Base-by-base conservation (phyloP, 2,797 vertebrate genomes). In the Amphiprion clarkii region DNA sequence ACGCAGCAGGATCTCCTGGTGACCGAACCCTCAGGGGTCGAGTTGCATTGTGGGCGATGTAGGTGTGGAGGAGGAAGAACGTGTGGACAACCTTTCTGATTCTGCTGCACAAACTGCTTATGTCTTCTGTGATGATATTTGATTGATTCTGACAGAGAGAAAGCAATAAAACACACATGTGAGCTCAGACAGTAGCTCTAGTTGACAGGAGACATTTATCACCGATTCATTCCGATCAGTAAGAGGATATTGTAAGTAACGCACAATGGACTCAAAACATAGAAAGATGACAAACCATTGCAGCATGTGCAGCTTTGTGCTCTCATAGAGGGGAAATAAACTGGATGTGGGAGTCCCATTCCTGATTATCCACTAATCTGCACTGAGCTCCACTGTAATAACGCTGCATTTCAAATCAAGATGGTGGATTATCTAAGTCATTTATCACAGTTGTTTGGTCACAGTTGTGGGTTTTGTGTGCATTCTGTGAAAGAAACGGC, bases 401-500 rank as follows among this genome's bases (percentile, higher is more conserved):
- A 42, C 3, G 13, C 39, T 11, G 39, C 13, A 40, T 40, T 40
- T 40, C 11, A 42, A 42, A 42, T 42, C 5, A 16, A 44, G 14
- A 44, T 17, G 4, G 8, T n/a, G 46, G 17, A 7, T 48, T n/a
- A 19, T n/a, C 9, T 11, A 63, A 69, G 39, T 14, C 0, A 11
- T 61, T 6, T 59, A 14, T 64, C 17, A 3, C 1, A 14, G 16
- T 25, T 54, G 52, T 31, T 31, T 2, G 8, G 14, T 6, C 8
- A 39, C 12, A 21, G 17, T 6, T 57, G 49, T 19, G 0, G 17
- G 23, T 58, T 5, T 4, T 17, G 39, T 51, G 21, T 21, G 33
- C 31, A 3, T 62, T 36, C 13, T 42, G 49, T 65, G 67, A 51
- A 59, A 69, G 39, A 63, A 59, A 61, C 3, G 6, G 57, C 23